Conservation (phyloP, 2,888 invertebrate genomes). For the Argyresthia goedartella region DNA sequence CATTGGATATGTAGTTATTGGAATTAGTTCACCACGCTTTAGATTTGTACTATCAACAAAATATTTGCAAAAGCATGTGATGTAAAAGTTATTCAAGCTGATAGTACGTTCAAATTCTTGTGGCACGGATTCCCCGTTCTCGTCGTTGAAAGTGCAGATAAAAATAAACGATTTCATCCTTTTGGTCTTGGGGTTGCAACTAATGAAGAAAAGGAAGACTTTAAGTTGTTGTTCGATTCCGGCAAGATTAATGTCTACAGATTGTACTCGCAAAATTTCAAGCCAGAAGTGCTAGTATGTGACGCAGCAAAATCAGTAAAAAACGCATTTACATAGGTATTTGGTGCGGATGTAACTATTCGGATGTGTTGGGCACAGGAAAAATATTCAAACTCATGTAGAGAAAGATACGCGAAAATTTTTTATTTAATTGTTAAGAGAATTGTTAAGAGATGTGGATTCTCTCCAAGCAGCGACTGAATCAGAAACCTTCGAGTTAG, state of each 20-base stretch:
- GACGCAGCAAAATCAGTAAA: slow-evolving; percentile 16
- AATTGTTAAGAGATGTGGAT: slow-evolving; percentile 11
- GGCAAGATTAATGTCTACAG: slow-evolving; percentile 14
- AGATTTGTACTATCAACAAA: slow-evolving; percentile 15
- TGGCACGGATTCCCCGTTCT: no score
- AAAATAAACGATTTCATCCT: no score
- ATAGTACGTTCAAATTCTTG: no score
- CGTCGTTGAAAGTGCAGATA: no score
- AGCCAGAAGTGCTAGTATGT: slow-evolving; percentile 14
- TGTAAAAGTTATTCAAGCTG: no score
- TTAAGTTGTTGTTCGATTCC: slow-evolving; percentile 14
- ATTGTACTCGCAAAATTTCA: slow-evolving; percentile 10
- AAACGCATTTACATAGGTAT: slow-evolving; percentile 14
- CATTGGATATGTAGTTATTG: slow-evolving; percentile 3
- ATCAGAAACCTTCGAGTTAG: slow-evolving; percentile 15
- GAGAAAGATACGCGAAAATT: no score
- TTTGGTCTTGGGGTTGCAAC: no score
- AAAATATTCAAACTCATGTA: slow-evolving; percentile 8
- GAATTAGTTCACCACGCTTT: slow-evolving; percentile 5
- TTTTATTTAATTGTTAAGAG: no score
- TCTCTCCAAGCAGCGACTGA: slow-evolving; percentile 13
- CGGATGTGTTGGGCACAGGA: slow-evolving; percentile 21
- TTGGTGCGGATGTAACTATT: slow-evolving; percentile 15
- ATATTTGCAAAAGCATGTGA: no score
- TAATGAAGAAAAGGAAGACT: no score